phyloP scores from a whole-genome alignment of 2,797 vertebrate species.

The Sphenopsis melanotis region DNA sequence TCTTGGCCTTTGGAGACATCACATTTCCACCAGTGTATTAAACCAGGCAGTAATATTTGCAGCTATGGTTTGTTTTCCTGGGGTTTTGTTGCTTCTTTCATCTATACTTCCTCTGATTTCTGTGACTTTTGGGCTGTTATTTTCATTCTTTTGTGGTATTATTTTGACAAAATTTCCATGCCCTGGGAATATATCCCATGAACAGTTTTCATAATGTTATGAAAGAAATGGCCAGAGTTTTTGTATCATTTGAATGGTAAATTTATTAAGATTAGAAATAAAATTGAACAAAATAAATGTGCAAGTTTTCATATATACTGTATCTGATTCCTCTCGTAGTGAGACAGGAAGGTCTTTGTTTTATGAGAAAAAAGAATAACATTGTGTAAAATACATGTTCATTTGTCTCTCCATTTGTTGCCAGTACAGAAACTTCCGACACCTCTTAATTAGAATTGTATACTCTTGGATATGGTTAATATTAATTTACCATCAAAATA shows the following conservation, averaged over 20 bases:
- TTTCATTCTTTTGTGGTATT: not conserved
- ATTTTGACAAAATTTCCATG: not conserved
- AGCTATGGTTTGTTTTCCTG: not conserved
- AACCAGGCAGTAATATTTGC: not conserved
- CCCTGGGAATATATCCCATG: fast-evolving
- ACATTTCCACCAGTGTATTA: not conserved
- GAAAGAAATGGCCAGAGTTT: not conserved
- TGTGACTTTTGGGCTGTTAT: not conserved
- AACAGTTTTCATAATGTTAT: not conserved
- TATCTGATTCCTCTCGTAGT: not conserved
- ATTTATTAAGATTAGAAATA: not conserved
- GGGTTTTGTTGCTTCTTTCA: not conserved
- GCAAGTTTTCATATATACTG: not conserved
- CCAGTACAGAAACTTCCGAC: not conserved
- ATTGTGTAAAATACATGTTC: not conserved
- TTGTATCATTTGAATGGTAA: not conserved
- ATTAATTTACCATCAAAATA: not conserved
- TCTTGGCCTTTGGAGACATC: not conserved
- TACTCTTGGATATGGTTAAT: not conserved
- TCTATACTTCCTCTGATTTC: not conserved
- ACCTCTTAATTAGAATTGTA: not conserved
- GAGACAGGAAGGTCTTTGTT: not conserved
- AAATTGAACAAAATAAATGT: not conserved
- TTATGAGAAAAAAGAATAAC: not conserved
- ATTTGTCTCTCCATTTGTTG: not conserved